Base-by-base conservation (phyloP, 2,797 vertebrate species). In the Myotis daubentonii region DNA sequence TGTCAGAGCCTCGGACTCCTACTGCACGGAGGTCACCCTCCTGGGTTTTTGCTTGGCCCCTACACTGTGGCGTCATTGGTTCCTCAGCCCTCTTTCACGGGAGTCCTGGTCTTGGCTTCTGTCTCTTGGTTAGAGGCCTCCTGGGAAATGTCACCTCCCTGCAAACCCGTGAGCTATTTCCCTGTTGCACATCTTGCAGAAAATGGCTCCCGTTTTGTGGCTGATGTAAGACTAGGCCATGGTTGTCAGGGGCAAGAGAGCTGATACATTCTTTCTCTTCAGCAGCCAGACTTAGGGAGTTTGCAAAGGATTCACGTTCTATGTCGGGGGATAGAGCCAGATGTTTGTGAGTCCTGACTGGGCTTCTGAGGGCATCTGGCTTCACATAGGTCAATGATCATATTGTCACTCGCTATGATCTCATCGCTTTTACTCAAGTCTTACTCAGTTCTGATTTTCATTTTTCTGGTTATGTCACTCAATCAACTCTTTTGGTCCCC, bases 301-400 rank as follows among this genome's bases (percentile, higher is more conserved):
- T 81, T 95, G 51, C 86, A 51, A 72, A 72, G 76, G 68, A 57
- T 36, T 72, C 81, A 30, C 75, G n/a, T 51, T 89, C 47, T 88
- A 51, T 6, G 41, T 7, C 44, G 23, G 72, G 78, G 9, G 3
- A 68, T 55, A 55, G 5, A 49, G 0, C 41, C 44, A 49, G 25
- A 44, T 57, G 22, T 44, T 81, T n/a, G 9, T 75, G 72, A 76
- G 3, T 25, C 28, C 17, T 49, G 28, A n/a, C 4, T 8, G 28
- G 17, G 4, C 5, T 75, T 75, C n/a, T n/a, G 8, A 49, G 30
- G 17, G 30, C n/a, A n/a, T 49, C 28, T n/a, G 28, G n/a, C 20
- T 49, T 75, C n/a, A 30, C 17, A 12, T n/a, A 75, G 49, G 8
- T 49, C 30, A 9, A 20, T 49, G 72, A 49, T n/a, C 17, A 49